Base-by-base conservation (phyloP, 2,113 vertebrate species). In the Nyctibius bracteatus region DNA sequence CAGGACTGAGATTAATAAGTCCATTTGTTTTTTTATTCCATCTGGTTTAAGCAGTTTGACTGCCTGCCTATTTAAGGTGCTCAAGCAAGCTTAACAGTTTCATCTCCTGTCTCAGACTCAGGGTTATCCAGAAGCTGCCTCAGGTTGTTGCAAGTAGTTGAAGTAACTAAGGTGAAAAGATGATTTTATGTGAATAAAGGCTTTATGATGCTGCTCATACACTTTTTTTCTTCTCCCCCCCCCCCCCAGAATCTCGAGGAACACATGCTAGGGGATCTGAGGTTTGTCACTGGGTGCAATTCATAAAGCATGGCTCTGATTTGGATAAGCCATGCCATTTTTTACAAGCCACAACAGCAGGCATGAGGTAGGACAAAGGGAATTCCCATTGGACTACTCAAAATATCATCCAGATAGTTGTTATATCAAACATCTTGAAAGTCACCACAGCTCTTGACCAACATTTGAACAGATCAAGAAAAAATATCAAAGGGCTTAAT, bases 41-140 rank as follows among this genome's bases (percentile, higher is more conserved):
- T 85, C 77, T 92, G 35, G 27, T 90, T 97, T 96, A 95, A 94
- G 52, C 67, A 91, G 43, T 82, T 94, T 87, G 41, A 67, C 90
- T 95, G 63, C 63, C 89, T 87, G 84, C 31, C 17, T 67, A 25
- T 94, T 96, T 94, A 95, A 96, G 57, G 52, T 62, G 78, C 37
- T 86, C 61, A 78, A 73, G 68, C 37, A 79, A 87, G 58, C 59
- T 94, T 91, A 95, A 88, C 68, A 78, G 52, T 63, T 93, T 80
- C n/a, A 65, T 93, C 66, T 92, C 68, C 82, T 27, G 43, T 66
- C n/a, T 90, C 63, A 94, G 37, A n/a, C 61, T 97, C 63, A 91
- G 80, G 51, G 67, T 96, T 97, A 89, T 55, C n/a, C 90, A 95
- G 88, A 52, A 63, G 81, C 43, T 96, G 44, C 52, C 80, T 95